Conservation (phyloP, 1,140 invertebrate species). For the Hyles vespertilio region DNA sequence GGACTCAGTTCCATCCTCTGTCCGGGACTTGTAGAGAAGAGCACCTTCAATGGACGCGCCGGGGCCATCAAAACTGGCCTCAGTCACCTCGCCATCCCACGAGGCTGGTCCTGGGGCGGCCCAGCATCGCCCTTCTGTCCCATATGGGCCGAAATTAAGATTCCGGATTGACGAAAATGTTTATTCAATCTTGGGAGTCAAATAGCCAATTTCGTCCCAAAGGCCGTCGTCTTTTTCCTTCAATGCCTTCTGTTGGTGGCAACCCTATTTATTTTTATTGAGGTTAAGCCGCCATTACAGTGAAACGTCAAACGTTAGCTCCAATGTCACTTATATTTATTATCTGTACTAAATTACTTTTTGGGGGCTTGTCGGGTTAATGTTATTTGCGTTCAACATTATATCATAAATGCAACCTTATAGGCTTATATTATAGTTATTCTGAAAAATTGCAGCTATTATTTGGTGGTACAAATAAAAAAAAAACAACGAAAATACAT, state of each 20-base stretch:
- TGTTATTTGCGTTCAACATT: too few species aligned
- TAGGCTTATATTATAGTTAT: too few species aligned
- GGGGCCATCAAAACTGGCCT: constrained; percentile 82
- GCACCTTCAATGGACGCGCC: constrained; percentile 71
- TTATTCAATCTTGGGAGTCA: constrained; percentile 19
- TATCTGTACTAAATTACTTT: constrained; percentile 14
- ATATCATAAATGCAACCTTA: too few species aligned
- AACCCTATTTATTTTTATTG: constrained; percentile 28
- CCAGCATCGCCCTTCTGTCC: constrained; percentile 84
- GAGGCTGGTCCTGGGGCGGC: constrained; percentile 89
- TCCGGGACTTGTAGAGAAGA: constrained; percentile 37
- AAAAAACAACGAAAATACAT: too few species aligned
- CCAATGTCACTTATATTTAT: constrained; percentile 17
- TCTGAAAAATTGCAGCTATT: too few species aligned
- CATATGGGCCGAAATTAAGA: constrained; percentile 78
- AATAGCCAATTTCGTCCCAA: constrained; percentile 26
- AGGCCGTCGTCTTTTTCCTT: constrained; percentile 29
- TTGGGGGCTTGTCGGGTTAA: too few species aligned
- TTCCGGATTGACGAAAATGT: constrained; percentile 58
- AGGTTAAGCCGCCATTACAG: constrained; percentile 30
- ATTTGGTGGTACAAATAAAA: too few species aligned
- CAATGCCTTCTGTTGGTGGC: constrained; percentile 35
- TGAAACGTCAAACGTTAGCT: constrained; percentile 11
- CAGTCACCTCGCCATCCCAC: constrained; percentile 86
- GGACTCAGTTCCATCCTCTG: constrained; percentile 52